Evolutionary conservation across 2,797 vertebrate genomes (phyloP), one percentile per base, ranked within the genome.

Genomic region (Sciurus carolinensis): DNA sequence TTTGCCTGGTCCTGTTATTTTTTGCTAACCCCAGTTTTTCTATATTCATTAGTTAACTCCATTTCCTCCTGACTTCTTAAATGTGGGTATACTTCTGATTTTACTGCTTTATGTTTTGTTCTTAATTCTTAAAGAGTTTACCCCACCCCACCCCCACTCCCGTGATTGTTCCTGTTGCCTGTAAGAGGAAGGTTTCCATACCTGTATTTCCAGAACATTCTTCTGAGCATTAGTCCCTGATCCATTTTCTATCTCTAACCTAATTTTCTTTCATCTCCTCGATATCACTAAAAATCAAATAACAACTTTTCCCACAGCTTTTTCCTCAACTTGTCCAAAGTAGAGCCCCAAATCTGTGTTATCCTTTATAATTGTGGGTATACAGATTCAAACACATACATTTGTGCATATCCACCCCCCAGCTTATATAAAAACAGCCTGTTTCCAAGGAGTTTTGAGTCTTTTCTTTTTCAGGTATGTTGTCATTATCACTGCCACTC

Each of bases 151-250:
- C 44, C 9, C 44, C 44, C 24, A 7, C 64, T 90, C 47, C 73
- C 17, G 50, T 72, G 76, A 75, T 18, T 9, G n/a, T 36, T n/a
- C 47, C 26, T 77, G 2, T 13, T 71, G 59, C 44, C 26, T 84
- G 30, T 22, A 85, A 17, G 22, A 42, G 80, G 47, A 66, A 64
- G 30, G 67, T 11, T 57, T 57, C 47, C 18, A 52, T 57, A 76
- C 8, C 18, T 88, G 5, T 42, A 75, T 90, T 95, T 94, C 42
- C 14, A 90, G 66, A 90, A 76, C 67, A 89, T 90, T 89, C 80
- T 72, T 59, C 17, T 26, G 26, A 59, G 17, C 30, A 57, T 52
- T 17, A 50, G 52, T 84, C 6, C 81, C 57, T 24, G 26, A 77
- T 72, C 80, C 28, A 92, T 54, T 89, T 47, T 81, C n/a, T 66